Conservation (phyloP, 2,888 invertebrate species). For the Clepsis dumicolana region DNA sequence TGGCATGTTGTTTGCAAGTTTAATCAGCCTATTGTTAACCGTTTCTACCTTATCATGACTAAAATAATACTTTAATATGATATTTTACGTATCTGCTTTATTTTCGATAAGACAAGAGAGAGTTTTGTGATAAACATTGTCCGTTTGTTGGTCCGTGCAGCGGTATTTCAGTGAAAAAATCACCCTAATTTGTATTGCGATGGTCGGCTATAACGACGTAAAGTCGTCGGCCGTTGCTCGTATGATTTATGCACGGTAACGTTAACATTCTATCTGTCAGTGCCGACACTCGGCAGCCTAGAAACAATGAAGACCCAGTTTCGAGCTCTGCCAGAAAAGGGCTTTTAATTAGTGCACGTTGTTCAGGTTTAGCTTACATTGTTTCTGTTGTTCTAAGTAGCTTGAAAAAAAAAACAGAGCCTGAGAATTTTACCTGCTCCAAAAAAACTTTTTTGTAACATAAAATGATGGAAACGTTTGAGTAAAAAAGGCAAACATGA, state of each 20-base stretch:
- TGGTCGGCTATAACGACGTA: neutral
- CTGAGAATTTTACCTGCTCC: neutral
- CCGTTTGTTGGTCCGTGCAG: no score
- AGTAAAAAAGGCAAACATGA: neutral
- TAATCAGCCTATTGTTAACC: no score
- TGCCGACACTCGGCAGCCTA: constrained; percentile 1
- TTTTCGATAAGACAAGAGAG: no score
- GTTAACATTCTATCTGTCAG: neutral
- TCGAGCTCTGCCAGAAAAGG: constrained; percentile 7
- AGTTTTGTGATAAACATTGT: no score
- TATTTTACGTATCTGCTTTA: no score
- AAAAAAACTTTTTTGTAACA: neutral
- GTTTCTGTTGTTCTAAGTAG: neutral
- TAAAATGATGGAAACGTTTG: constrained; percentile 6
- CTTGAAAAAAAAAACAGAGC: neutral
- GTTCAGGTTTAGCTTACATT: neutral
- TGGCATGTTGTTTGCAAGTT: no score
- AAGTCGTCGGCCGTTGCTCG: neutral
- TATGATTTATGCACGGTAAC: neutral
- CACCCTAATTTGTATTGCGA: neutral
- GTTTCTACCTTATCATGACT: no score
- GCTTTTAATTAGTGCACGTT: constrained; percentile 10
- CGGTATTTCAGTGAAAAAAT: neutral
- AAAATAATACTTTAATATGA: no score
- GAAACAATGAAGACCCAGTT: constrained; percentile 1